Conservation (phyloP, 2,113 vertebrate genomes). For the Trogon melanurus region DNA sequence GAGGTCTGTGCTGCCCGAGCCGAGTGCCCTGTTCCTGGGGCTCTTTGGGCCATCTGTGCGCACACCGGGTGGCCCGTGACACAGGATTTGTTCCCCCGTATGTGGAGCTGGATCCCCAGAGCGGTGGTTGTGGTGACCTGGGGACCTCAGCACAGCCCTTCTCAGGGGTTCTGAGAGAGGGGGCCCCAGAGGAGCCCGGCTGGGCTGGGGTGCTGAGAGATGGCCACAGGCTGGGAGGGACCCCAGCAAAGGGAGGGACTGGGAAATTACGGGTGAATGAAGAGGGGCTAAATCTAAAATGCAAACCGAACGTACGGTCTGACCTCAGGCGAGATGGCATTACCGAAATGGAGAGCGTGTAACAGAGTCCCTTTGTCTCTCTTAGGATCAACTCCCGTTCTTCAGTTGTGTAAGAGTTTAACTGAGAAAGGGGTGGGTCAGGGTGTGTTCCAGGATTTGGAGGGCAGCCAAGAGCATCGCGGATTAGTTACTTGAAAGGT, state of each 20-base stretch:
- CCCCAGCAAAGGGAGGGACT: not conserved
- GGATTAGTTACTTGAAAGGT: conserved; percentile 24
- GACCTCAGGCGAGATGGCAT: not conserved
- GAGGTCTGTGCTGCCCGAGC: not conserved
- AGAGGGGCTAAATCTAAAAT: not conserved
- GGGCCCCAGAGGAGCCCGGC: fast-evolving
- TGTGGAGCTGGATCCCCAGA: not conserved
- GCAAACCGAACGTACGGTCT: not conserved
- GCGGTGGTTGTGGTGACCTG: not conserved
- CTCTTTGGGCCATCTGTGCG: fast-evolving
- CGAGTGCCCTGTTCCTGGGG: fast-evolving
- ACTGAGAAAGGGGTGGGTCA: not conserved
- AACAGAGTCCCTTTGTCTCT: not conserved
- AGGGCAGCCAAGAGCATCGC: not conserved
- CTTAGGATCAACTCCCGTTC: not conserved
- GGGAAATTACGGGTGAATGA: not conserved
- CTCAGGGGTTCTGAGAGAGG: not conserved
- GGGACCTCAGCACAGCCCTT: fast-evolving
- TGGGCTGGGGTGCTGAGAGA: not conserved
- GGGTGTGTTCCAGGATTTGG: not conserved
- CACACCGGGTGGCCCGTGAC: not conserved
- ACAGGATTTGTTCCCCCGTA: not conserved
- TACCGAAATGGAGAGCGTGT: not conserved
- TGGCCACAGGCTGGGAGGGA: not conserved
- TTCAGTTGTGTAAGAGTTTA: not conserved